Conservation (phyloP, 2,797 vertebrate genomes). For the Cirrhinus mrigala region DNA sequence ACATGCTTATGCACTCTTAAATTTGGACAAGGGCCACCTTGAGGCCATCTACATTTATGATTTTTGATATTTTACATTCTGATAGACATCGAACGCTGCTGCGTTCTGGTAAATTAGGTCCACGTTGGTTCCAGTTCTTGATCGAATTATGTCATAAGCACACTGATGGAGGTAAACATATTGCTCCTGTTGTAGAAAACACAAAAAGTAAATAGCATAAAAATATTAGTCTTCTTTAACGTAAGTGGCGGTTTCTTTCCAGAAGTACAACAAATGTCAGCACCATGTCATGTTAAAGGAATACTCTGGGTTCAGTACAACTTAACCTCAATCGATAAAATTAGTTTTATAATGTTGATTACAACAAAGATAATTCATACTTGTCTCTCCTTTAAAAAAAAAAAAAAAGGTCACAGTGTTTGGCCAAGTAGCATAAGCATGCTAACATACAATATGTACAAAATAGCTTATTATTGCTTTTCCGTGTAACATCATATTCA, state of each 20-base stretch:
- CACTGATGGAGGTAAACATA: conserved; percentile 96
- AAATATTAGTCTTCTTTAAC: not conserved
- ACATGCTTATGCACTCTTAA: too few relatives aligned
- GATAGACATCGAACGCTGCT: conserved; percentile 88
- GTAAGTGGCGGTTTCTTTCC: not conserved
- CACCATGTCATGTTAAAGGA: not conserved
- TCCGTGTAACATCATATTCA: not conserved
- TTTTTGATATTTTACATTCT: conserved; percentile 79
- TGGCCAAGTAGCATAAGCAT: not conserved
- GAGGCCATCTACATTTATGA: conserved; percentile 45
- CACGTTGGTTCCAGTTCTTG: conserved; percentile 87
- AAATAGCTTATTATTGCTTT: not conserved
- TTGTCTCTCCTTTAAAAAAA: not conserved
- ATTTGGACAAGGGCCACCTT: conserved; percentile 41
- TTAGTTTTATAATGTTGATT: not conserved
- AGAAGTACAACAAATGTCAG: not conserved
- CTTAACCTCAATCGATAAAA: not conserved
- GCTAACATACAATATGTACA: not conserved
- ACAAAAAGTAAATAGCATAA: not conserved
- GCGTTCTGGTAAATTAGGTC: conserved; percentile 93
- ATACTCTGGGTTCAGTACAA: not conserved
- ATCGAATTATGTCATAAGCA: conserved; percentile 91
- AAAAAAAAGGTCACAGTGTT: not conserved
- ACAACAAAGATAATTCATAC: not conserved
- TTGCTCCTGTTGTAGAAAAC: conserved; percentile 84